Base-by-base conservation (phyloP, 2,113 vertebrate species). In the Aldabrachelys gigantea region DNA sequence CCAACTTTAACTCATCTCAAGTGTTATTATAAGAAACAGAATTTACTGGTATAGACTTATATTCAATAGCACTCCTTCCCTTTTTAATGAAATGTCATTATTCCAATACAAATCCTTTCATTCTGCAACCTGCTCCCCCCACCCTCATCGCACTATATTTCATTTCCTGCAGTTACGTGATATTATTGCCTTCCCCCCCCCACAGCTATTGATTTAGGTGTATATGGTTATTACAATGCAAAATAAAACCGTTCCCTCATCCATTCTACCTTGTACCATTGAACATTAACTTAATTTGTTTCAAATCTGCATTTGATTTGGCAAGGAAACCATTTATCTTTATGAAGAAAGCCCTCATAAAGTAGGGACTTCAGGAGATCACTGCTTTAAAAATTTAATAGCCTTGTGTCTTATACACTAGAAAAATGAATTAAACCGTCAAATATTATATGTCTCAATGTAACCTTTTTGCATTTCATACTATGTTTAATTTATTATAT, bases 81-180 rank as follows among this genome's bases (percentile, higher is more conserved):
- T 98, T 97, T 98, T 98, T 99, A 99, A 99, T 99, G 98, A 99
- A 99, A 99, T 99, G 98, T 98, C 98, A 98, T 99, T 98, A 99
- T 99, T 99, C 98, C 98, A 98, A 99, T 99, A 99, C 98, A 99
- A 99, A 99, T 98, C 97, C 98, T 98, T 98, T 99, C 98, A 99
- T 99, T 99, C 98, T 97, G 94, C 95, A 97, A 91, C 97, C 95
- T 93, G 92, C 91, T 97, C 97, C 97, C 97, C 98, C 97, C 54
- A 38, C 54, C 97, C 96, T 94, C 97, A 97, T 98, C 97, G 98
- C 92, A 98, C 98, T 98, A 98, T 98, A 99, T 99, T 99, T 99
- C 98, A 99, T 99, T 98, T 98, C 98, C 98, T 98, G 98, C 98
- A 98, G 98, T 99, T 98, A 98, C 88, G 95, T 97, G 98, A 95